Base-by-base conservation (phyloP, 2,113 vertebrate species). In the Oryzias woworae region DNA sequence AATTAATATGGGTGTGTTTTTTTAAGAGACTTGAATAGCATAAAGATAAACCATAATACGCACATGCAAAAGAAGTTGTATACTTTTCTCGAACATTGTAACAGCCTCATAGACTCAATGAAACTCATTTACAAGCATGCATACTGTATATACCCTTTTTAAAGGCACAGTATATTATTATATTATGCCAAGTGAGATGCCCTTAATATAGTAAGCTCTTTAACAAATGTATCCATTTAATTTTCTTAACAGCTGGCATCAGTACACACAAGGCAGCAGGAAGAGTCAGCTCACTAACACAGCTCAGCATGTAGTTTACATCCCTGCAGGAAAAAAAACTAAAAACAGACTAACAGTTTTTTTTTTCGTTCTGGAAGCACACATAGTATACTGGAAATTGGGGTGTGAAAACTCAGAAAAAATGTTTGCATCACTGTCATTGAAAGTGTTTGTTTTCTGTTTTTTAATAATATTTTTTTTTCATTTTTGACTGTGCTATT, bases 221-320 rank as follows among this genome's bases (percentile, higher is more conserved):
- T 49, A 59, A 59, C 50, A 56, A 73, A 73, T 10, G 8, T 61
- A 50, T 45, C 18, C 36, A 31, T 58, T 66, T 51, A 45, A 71
- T 72, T 57, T 59, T 42, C 69, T 28, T 59, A 31, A 58, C 51
- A 49, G 45, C 41, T 55, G 53, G 56, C 42, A 50, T 55, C 54
- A 58, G 22, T 44, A 64, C 61, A 53, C 28, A 48, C 15, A 65
- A 6, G 60, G 22, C 60, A 62, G 60, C 41, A 53, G 60, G 22
- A 62, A 62, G 23, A 52, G 49, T 53, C 41, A 62, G 62, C 50
- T 60, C 53, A 23, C 18, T 55, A 28, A 66, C 62, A 47, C 18
- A 50, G 44, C 62, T 50, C 45, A 55, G 57, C 18, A 48, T 15
- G 50, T 43, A 53, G 42, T 24, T 22, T 36, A 49, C 43, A 63